A percentile compares a stretch with the other conserved stretches of the same genome.
Evolutionary conservation across 2,113 vertebrate genomes (phyloP).

Genomic region (Phrynocephalus versicolor): DNA sequence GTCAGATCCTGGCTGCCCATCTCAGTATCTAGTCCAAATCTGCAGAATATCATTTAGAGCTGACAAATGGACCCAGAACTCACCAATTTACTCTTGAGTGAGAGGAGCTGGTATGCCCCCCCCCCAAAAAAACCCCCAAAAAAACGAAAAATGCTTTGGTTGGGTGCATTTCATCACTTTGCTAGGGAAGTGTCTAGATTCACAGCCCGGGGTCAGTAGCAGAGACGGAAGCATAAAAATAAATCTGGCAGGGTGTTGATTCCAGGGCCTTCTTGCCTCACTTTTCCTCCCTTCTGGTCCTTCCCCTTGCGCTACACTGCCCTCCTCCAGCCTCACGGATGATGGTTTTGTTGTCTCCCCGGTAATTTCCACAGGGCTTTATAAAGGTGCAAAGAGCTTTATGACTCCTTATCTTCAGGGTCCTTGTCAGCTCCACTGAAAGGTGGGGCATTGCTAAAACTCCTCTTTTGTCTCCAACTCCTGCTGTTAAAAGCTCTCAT

Average conservation of each 20-base stretch:
- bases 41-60: background rate
- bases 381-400: background rate
- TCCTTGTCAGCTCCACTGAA: background rate
- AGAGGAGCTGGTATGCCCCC: background rate
- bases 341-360: background rate
- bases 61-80: background rate
- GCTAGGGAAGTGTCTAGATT: slow-evolving; percentile 5
- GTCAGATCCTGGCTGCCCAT: background rate
- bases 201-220: background rate
- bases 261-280: background rate
- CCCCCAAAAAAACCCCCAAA: too few species aligned
- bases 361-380: background rate
- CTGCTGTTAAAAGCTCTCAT: background rate
- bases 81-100: background rate
- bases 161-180: background rate
- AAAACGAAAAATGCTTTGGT: background rate
- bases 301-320: background rate
- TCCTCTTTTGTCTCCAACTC: background rate
- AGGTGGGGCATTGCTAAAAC: background rate
- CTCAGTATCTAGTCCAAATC: background rate
- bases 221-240: background rate
- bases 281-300: background rate
- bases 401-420: background rate
- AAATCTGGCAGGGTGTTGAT: background rate
- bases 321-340: background rate